phyloP scores from a whole-genome alignment of 2,888 invertebrate genomes.

The Caenorhabditis drosophilae region DNA sequence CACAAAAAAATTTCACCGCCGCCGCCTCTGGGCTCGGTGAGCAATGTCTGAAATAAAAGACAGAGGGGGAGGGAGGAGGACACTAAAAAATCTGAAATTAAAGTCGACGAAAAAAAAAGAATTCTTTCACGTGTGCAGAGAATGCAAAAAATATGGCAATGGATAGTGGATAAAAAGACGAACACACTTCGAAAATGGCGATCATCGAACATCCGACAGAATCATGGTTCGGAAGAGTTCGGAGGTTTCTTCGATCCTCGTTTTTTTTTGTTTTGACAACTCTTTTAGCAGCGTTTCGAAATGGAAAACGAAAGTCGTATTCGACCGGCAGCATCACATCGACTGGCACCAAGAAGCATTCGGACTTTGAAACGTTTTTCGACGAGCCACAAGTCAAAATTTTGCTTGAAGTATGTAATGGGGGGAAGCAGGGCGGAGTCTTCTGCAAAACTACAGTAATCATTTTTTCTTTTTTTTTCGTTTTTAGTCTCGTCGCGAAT shows the following conservation, averaged over 20 bases:
- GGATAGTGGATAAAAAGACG: conserved; percentile 60
- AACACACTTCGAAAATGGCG: conserved; percentile 59
- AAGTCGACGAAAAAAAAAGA: not conserved
- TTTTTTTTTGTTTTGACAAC: no score
- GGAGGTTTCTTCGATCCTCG: no score
- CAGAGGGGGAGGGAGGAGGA: not conserved
- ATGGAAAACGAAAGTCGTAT: conserved; percentile 39
- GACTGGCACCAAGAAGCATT: conserved; percentile 16
- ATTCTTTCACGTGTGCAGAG: conserved; percentile 4
- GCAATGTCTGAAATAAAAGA: no score
- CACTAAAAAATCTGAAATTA: not conserved
- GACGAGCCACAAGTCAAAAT: conserved; percentile 43
- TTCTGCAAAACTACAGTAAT: not conserved
- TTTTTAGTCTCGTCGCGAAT: conserved; percentile 20
- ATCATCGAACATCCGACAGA: conserved; percentile 29
- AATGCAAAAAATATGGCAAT: conserved; percentile 60
- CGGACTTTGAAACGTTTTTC: conserved; percentile 46
- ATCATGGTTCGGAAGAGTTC: conserved; percentile 23
- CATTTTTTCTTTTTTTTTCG: no score
- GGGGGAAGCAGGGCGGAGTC: no score
- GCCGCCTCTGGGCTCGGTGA: no score
- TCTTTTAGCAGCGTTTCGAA: conserved; percentile 17
- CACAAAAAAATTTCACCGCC: no score
- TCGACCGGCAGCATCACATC: conserved; percentile 34
- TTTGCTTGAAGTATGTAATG: conserved; percentile 33